Conservation (phyloP, 2,113 vertebrate species). For the Chaenogobius annularis region DNA sequence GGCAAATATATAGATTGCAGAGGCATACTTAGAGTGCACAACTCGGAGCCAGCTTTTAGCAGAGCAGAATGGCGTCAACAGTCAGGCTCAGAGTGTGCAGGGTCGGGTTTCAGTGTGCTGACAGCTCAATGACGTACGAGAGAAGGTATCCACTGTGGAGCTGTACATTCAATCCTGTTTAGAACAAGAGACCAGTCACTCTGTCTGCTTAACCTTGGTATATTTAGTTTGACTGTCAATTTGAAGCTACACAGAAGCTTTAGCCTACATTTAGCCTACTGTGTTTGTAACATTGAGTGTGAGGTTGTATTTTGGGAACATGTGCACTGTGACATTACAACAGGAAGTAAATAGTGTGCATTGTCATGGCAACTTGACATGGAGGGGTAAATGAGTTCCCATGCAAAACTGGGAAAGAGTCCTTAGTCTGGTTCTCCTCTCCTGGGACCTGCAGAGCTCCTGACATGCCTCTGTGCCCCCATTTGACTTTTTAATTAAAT, state of each 20-base stretch:
- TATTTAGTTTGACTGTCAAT: background rate
- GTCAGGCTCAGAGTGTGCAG: conserved; percentile 22
- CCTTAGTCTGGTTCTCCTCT: conserved; percentile 50
- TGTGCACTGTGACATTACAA: conserved; percentile 43
- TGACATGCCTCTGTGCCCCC: conserved; percentile 57
- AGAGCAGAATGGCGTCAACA: conserved; percentile 21
- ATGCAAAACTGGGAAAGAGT: conserved; percentile 43
- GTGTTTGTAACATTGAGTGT: background rate
- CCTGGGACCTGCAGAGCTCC: conserved; percentile 48
- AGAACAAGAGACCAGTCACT: conserved; percentile 6
- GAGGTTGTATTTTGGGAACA: conserved; percentile 25
- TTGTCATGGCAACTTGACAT: conserved; percentile 74
- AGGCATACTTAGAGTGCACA: conserved; percentile 19
- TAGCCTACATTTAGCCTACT: background rate
- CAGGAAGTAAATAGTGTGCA: conserved; percentile 78
- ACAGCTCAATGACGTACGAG: conserved; percentile 41
- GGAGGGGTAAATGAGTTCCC: conserved; percentile 57
- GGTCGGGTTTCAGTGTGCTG: conserved; percentile 26
- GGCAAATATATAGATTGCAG: conserved; percentile 10
- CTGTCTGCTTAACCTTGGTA: conserved; percentile 16
- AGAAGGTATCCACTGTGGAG: conserved; percentile 40
- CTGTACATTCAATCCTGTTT: conserved; percentile 23
- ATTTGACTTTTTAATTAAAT: conserved; percentile 67
- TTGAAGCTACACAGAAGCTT: background rate
- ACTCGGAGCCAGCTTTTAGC: conserved; percentile 7